These are phyloP conservation scores for Laticauda colubrina DNA, from an alignment of 2,113 vertebrate species.

Conservation along the genomic window DNA sequence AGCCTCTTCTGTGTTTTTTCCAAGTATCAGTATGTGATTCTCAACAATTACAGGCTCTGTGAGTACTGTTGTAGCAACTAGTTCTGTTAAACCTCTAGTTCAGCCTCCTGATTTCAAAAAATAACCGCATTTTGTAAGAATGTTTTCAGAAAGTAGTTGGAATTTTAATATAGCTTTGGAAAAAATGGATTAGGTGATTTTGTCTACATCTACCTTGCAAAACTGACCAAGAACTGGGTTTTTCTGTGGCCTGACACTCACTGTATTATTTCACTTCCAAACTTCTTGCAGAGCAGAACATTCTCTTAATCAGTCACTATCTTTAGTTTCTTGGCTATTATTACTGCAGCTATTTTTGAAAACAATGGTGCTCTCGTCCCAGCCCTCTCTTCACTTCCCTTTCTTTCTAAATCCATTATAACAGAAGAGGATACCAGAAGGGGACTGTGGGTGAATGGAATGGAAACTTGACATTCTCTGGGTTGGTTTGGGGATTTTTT, in stretches of 20 bases:
- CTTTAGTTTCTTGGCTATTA: slow-evolving; percentile 3
- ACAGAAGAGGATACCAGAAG: background rate
- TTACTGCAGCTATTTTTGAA: background rate
- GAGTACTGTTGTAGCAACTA: background rate
- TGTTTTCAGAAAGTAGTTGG: background rate
- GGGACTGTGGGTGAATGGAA: background rate
- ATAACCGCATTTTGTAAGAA: background rate
- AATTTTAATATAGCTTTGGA: background rate
- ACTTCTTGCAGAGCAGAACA: background rate
- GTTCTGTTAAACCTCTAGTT: background rate
- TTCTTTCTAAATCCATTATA: background rate
- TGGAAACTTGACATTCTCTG: slow-evolving; percentile 9
- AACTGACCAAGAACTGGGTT: background rate
- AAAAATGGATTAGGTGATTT: fast-evolving
- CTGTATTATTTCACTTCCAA: background rate
- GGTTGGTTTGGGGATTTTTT: background rate
- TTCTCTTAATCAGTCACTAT: background rate
- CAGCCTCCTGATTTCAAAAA: background rate
- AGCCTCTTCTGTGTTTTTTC: background rate
- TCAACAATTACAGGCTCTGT: background rate
- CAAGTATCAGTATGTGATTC: background rate
- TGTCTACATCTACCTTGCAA: background rate
- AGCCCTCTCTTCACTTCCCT: background rate
- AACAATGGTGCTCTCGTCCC: background rate
- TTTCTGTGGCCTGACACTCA: slow-evolving; percentile 8